Conservation (phyloP, 2,888 invertebrate genomes). For the Liopterus haemorrhoidalis region DNA sequence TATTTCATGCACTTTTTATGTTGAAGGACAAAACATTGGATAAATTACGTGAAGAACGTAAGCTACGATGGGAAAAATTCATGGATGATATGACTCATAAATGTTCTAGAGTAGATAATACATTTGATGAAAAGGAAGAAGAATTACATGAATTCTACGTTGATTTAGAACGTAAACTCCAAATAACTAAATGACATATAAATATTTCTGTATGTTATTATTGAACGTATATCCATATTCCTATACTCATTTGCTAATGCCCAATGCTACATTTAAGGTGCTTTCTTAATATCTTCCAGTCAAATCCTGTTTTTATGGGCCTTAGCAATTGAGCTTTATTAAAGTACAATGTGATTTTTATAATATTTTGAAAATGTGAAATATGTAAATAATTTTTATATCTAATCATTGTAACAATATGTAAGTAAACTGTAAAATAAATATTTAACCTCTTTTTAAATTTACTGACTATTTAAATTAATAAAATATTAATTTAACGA, state of each 20-base stretch:
- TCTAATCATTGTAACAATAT: too few relatives aligned
- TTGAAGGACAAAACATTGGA: slow-evolving; percentile 48
- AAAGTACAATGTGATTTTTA: too few relatives aligned
- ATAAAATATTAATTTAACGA: too few relatives aligned
- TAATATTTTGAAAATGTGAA: too few relatives aligned
- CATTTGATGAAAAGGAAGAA: slow-evolving; percentile 72
- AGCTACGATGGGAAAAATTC: slow-evolving; percentile 65
- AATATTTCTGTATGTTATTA: slow-evolving; percentile 26
- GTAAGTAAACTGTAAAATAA: too few relatives aligned
- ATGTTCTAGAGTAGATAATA: slow-evolving; percentile 68
- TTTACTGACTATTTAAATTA: too few relatives aligned
- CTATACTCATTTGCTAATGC: background rate
- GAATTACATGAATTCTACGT: slow-evolving; percentile 68
- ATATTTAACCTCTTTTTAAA: too few relatives aligned
- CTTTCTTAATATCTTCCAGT: too few relatives aligned
- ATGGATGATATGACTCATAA: slow-evolving; percentile 72
- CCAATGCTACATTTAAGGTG: slow-evolving; percentile 1
- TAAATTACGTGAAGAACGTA: slow-evolving; percentile 49
- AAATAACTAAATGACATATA: slow-evolving; percentile 47
- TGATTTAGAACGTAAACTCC: slow-evolving; percentile 67
- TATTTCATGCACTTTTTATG: slow-evolving; percentile 19
- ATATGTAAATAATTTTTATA: too few relatives aligned
- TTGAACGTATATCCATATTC: slow-evolving; percentile 5
- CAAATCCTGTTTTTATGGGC: too few relatives aligned
- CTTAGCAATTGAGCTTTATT: too few relatives aligned